phyloP scores from a whole-genome alignment of 30 jellyfish, hydroid and myxozoan species.

The Sanderia malayensis region DNA sequence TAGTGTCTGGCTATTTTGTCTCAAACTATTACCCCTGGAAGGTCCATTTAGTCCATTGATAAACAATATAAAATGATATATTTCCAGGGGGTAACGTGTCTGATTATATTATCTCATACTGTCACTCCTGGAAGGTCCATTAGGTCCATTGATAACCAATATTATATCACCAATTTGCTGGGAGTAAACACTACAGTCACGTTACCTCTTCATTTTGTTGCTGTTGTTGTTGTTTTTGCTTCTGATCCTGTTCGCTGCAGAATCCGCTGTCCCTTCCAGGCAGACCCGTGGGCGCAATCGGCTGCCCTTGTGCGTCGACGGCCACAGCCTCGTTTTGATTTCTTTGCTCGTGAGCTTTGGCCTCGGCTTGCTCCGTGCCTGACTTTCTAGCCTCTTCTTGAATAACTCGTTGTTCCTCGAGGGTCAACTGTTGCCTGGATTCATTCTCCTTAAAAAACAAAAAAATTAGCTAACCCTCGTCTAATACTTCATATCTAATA shows the following conservation, averaged over 20 bases:
- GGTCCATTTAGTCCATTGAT: too few species aligned
- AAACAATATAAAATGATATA: too few species aligned
- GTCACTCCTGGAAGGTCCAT: too few species aligned
- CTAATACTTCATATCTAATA: too few species aligned
- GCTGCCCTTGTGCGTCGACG: constrained; percentile 23
- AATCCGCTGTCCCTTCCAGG: constrained; percentile 85
- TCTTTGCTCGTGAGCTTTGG: constrained; percentile 54
- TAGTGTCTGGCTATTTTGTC: too few species aligned
- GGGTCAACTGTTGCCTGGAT: constrained; percentile 61
- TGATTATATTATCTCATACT: too few species aligned
- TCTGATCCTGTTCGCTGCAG: constrained; percentile 75
- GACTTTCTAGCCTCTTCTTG: constrained; percentile 69
- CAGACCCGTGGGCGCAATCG: constrained; percentile 47
- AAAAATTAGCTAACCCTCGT: too few species aligned
- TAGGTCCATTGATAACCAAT: too few species aligned
- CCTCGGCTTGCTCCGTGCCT: constrained; percentile 62
- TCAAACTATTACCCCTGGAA: too few species aligned
- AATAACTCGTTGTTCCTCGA: constrained; percentile 75
- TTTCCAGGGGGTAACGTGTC: too few species aligned
- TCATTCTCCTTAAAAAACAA: constrained; percentile 19
- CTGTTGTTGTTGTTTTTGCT: constrained; percentile 64
- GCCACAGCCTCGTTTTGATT: constrained; percentile 21
- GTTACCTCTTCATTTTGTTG: constrained; percentile 20
- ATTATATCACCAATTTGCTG: too few species aligned
- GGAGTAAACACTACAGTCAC: too few species aligned